A percentile compares a stretch with the other conserved stretches of the same genome.
Evolutionary conservation across 2,797 vertebrate genomes (phyloP).

Genomic region (Sylvilagus floridanus): DNA sequence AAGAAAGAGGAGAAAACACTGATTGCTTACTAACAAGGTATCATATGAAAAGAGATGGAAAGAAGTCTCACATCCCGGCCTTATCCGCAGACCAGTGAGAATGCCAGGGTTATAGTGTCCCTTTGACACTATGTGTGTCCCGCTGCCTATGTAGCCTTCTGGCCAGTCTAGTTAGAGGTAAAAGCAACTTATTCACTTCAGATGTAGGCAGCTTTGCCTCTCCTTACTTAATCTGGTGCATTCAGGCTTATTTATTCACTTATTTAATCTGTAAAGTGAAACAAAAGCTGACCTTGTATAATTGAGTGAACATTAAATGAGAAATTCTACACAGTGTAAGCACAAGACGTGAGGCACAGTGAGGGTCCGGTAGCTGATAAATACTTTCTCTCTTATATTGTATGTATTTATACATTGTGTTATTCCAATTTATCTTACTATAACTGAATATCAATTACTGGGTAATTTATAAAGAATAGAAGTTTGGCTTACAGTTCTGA

Average conservation of each 20-base stretch:
- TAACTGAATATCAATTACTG: no score
- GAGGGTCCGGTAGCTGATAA: neutral
- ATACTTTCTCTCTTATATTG: neutral
- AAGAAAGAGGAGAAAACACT: neutral
- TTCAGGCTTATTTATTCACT: neutral
- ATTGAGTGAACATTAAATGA: neutral
- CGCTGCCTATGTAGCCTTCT: neutral
- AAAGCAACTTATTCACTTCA: neutral
- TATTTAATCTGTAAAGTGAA: neutral
- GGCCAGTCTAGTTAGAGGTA: neutral
- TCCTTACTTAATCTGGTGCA: neutral
- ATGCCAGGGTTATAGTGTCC: neutral
- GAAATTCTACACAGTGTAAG: neutral
- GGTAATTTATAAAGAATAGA: neutral
- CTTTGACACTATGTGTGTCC: neutral
- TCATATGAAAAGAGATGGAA: neutral
- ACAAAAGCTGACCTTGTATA: slow-evolving; percentile 26
- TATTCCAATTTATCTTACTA: neutral
- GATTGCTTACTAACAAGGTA: slow-evolving; percentile 43
- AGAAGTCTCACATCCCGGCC: neutral
- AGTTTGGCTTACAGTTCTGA: neutral
- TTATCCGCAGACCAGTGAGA: neutral
- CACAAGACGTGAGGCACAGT: neutral
- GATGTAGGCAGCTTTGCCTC: neutral
- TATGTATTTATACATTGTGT: neutral